Base-by-base conservation (phyloP, 1,140 invertebrate genomes). In the Drosophila gunungcola region DNA sequence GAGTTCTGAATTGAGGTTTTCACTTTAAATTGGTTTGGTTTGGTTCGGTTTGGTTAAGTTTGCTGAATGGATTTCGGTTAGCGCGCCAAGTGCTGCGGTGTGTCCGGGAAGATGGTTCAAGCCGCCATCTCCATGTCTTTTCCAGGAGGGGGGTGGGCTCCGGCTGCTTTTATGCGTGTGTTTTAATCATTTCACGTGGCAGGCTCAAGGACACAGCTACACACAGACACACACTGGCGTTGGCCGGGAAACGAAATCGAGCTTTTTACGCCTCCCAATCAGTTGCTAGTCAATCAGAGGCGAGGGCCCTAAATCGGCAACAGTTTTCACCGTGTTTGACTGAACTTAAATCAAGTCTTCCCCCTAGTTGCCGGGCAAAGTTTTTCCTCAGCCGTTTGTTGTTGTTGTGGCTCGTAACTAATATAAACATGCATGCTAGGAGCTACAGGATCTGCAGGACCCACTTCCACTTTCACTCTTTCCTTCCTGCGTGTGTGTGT, bases 21-120 rank as follows among this genome's bases (percentile, higher is more conserved):
- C 58, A 76, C 70, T 70, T 80, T 55, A 80, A 80, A 80, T 75
- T 80, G 77, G 70, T 80, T 80, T 80, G 65, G 78, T 80, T 80
- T 80, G 76, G 78, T 80, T 79, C 80, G 70, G 64, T 80, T 21
- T 21, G 16, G 78, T 80, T 80, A 80, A 80, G 78, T 80, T 79
- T 80, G 70, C 72, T 80, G 78, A 80, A 80, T 74, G 78, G 78
- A 80, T 80, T 80, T 80, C 49, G 78, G 61, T 80, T 79, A 46
- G 56, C 21, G 69, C 49, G 46, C 60, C 73, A 77, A 79, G 77
- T 56, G 76, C 58, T 64, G 57, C 7, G 42, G 60, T 69, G 60
- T 69, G 63, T n/a, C 43, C 38, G n/a, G 42, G 64, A 70, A 70
- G 64, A 70, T 69, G 67, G 27, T 68, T 65, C 45, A n/a, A 1